Base-by-base conservation (phyloP, 2,797 vertebrate genomes). In the Loriculus beryllinus region DNA sequence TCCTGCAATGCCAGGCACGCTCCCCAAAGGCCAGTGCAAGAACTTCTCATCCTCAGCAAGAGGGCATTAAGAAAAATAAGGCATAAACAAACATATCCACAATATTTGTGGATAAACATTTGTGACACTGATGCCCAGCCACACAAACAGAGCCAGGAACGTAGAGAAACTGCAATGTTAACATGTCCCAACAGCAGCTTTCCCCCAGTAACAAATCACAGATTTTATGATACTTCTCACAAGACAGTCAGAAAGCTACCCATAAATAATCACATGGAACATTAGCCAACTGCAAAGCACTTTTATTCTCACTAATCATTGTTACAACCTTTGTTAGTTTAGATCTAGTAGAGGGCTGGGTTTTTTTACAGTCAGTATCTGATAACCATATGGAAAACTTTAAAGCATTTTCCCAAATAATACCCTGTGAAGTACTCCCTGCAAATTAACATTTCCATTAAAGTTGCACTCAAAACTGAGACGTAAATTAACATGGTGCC, bases 1-100 rank as follows among this genome's bases (percentile, higher is more conserved):
- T 42, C 39, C 72, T 23, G 2, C 6, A 28, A 10, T 1, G 17
- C 72, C 33, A 12, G 6, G 1, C 39, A 28, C 2, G 0, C 18
- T 42, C 64, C 10, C 64, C 51, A 51, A n/a, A 77, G 10, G 37
- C n/a, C 21, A 3, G 59, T 21, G 35, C 51, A 25, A 43, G 62
- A 80, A 22, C 29, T 71, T 31, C 45, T 8, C 59, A n/a, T 13
- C 54, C 71, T 49, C 60, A 1, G 6, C 40, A 43, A 33, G 3
- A 71, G 11, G 9, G 8, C 0, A 6, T 52, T 33, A 62, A 37
- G 40, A n/a, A 49, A 79, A 39, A 37, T 35, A 57, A 35, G 33
- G 56, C 22, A 57, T 35, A 57, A 57, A 25, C 22, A 57, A 57
- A 35, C 56, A 35, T n/a, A n/a, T n/a, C n/a, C n/a, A n/a, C 33